phyloP scores from a whole-genome alignment of 2,797 vertebrate genomes.

The Synanceia verrucosa region DNA sequence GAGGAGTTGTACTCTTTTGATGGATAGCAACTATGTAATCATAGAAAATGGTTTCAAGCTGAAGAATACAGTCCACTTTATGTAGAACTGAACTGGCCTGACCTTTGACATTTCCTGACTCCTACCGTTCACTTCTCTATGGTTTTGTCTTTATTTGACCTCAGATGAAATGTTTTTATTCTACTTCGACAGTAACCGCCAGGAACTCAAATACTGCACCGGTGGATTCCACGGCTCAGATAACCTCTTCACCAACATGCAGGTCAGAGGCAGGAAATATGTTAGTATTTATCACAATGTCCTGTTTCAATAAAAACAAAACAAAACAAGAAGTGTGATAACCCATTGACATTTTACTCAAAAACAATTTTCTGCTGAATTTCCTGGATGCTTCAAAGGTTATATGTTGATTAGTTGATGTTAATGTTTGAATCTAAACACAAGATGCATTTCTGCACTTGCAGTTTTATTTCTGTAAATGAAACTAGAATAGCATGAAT shows the following conservation, averaged over 20 bases:
- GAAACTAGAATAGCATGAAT: neutral
- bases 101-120: neutral
- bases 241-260: slow-evolving; percentile 94
- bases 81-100: neutral
- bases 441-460: neutral
- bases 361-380: neutral
- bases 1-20: slow-evolving; percentile 1
- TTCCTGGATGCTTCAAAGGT: neutral
- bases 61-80: slow-evolving; percentile 5
- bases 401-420: neutral
- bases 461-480: neutral
- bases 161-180: neutral
- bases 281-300: neutral
- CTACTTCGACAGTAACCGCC: slow-evolving; percentile 74
- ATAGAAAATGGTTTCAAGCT: slow-evolving; percentile 36
- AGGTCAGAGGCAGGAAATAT: slow-evolving; percentile 81
- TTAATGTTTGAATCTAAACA: neutral
- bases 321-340: too few species aligned
- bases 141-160: neutral
- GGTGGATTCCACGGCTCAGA: slow-evolving; percentile 94
- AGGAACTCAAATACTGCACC: slow-evolving; percentile 85
- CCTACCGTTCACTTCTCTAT: neutral
- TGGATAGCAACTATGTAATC: slow-evolving; percentile 23
- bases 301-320: neutral
- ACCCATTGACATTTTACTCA: neutral